Evolutionary conservation across 2,888 invertebrate genomes (phyloP).

Genomic region (Drymonia ruficornis): DNA sequence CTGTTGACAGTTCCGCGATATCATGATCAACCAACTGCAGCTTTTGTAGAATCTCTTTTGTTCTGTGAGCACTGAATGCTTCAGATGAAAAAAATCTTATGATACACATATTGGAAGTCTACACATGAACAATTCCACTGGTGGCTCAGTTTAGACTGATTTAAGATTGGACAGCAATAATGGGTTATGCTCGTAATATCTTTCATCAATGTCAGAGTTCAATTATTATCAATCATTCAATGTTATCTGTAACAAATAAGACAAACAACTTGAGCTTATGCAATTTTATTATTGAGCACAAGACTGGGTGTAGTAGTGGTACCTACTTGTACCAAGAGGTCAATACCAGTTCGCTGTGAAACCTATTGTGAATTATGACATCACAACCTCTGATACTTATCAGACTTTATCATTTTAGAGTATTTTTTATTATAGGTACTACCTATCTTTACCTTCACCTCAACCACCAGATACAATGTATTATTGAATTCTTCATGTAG

Average conservation of each 20-base stretch:
- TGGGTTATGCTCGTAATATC: constrained; percentile 44
- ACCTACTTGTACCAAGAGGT: constrained; percentile 10
- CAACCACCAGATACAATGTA: no score
- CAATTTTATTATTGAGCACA: constrained; percentile 47
- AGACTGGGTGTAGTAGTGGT: constrained; percentile 7
- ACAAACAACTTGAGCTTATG: constrained; percentile 74
- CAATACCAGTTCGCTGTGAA: constrained; percentile 6
- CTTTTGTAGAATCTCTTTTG: constrained; percentile 82
- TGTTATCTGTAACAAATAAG: constrained; percentile 67
- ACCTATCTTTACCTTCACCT: no score
- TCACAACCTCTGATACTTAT: no score
- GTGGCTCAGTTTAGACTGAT: constrained; percentile 47
- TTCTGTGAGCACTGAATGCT: constrained; percentile 85
- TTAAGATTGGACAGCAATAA: constrained; percentile 16
- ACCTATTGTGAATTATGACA: background rate
- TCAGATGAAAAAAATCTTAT: constrained; percentile 86
- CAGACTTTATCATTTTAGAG: no score
- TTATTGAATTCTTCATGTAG: no score
- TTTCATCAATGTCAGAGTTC: constrained; percentile 82
- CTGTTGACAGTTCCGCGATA: constrained; percentile 86
- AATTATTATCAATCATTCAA: constrained; percentile 55
- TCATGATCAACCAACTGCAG: constrained; percentile 75
- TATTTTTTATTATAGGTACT: no score
- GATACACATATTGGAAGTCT: constrained; percentile 75
- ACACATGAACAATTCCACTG: constrained; percentile 30